Percentiles rank a stretch among this genome's conserved stretches.
These are phyloP conservation scores for Zootermopsis nevadensis DNA, from an alignment of 2,888 invertebrate species.

Conservation along the genomic window DNA sequence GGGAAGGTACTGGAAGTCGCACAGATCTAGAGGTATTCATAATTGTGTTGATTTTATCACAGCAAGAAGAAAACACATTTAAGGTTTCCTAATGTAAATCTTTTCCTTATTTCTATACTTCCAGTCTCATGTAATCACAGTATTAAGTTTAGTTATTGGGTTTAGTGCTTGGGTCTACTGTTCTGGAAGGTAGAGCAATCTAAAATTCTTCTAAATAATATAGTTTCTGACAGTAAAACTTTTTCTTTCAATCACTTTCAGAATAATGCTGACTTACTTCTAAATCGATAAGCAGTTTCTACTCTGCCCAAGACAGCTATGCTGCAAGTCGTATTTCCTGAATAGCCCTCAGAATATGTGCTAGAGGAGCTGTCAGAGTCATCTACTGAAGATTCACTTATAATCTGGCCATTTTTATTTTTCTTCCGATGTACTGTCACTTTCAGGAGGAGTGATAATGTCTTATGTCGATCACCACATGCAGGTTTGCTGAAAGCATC, in stretches of 20 bases:
- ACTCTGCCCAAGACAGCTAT: constrained; percentile 65
- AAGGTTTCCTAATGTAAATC: too few relatives aligned
- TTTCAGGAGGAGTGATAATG: constrained; percentile 79
- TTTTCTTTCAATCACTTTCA: too few relatives aligned
- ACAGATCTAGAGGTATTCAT: constrained; percentile 74
- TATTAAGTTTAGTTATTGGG: too few relatives aligned
- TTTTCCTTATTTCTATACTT: too few relatives aligned
- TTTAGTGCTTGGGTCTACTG: too few relatives aligned
- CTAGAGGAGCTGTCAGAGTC: constrained; percentile 20
- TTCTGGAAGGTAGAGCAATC: too few relatives aligned
- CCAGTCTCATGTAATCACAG: too few relatives aligned
- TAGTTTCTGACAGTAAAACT: too few relatives aligned
- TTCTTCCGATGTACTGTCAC: constrained; percentile 71
- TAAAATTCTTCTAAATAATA: too few relatives aligned
- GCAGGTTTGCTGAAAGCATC: constrained; percentile 85
- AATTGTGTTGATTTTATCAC: too few relatives aligned
- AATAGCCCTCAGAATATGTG: background rate
- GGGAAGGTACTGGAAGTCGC: constrained; percentile 94
- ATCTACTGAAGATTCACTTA: constrained; percentile 1
- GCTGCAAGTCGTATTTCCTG: constrained; percentile 61
- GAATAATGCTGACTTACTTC: constrained; percentile 65
- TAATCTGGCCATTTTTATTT: constrained; percentile 52
- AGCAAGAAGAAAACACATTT: too few relatives aligned
- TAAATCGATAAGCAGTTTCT: constrained; percentile 73
- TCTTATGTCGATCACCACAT: constrained; percentile 74